A percentile compares a stretch with the other conserved stretches of the same genome.
Conservation (phyloP, 1,140 invertebrate genomes). For the Drosophila tsacasi region DNA sequence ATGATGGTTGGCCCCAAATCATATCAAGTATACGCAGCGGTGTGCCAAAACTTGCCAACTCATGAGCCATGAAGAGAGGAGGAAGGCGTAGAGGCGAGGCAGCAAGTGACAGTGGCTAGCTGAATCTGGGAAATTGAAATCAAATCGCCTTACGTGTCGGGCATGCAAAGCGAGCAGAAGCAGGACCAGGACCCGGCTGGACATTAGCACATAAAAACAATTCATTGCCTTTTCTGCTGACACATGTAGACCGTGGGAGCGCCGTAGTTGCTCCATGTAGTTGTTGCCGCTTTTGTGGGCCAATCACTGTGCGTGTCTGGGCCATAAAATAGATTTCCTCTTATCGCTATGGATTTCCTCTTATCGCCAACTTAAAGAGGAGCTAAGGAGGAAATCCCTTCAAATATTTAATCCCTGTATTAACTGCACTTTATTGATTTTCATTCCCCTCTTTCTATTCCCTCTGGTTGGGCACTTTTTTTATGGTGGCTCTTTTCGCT, state of each 20-base stretch:
- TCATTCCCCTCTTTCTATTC: not conserved
- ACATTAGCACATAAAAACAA: slow-evolving; percentile 82
- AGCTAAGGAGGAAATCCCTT: not conserved
- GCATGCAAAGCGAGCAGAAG: slow-evolving; percentile 61
- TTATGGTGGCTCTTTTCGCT: slow-evolving; percentile 45
- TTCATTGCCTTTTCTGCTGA: slow-evolving; percentile 74
- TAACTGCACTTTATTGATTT: slow-evolving; percentile 55
- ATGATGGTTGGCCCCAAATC: slow-evolving; percentile 12
- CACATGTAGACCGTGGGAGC: slow-evolving; percentile 54
- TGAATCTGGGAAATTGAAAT: slow-evolving; percentile 85
- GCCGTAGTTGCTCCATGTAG: slow-evolving; percentile 12
- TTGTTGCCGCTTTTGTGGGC: slow-evolving; percentile 11
- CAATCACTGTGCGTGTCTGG: slow-evolving; percentile 54
- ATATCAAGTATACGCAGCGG: slow-evolving; percentile 22
- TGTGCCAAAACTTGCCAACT: slow-evolving; percentile 40
- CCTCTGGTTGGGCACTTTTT: slow-evolving; percentile 19
- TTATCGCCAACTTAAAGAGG: slow-evolving; percentile 16
- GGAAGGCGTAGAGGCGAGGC: not conserved
- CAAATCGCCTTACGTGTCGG: slow-evolving; percentile 82
- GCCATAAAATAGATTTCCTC: slow-evolving; percentile 50
- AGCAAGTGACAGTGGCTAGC: slow-evolving; percentile 45
- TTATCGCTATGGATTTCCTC: slow-evolving; percentile 22
- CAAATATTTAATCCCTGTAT: slow-evolving; percentile 40
- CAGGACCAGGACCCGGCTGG: slow-evolving; percentile 15
- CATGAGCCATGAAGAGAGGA: not conserved